Evolutionary conservation across 2,797 vertebrate genomes (phyloP).

Genomic region (Perodicticus potto): DNA sequence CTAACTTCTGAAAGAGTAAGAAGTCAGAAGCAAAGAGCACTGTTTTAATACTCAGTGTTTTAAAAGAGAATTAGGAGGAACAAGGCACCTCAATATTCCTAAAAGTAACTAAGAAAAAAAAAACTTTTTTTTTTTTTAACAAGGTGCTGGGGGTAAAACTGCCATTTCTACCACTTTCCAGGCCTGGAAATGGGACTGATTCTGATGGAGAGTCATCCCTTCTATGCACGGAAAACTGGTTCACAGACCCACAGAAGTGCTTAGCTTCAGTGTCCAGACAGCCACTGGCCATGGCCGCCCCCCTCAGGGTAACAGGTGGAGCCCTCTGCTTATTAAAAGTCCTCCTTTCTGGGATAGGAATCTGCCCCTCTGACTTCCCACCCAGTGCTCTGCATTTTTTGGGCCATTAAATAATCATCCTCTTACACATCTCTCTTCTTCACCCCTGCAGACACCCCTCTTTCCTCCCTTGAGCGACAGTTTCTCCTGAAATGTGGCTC

Average conservation of each 20-base stretch:
- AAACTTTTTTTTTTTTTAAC: not conserved
- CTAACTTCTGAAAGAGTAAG: conserved; percentile 27
- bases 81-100: not conserved
- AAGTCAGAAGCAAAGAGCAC: not conserved
- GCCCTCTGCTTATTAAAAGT: not conserved
- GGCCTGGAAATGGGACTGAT: not conserved
- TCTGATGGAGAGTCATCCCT: not conserved
- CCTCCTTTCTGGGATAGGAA: not conserved
- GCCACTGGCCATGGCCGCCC: not conserved
- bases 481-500: not conserved
- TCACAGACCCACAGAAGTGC: not conserved
- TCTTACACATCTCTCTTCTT: not conserved
- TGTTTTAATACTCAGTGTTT: not conserved
- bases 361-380: not conserved
- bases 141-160: not conserved
- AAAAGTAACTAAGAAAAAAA: not conserved
- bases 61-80: conserved; percentile 7
- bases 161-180: not conserved
- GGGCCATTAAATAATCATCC: not conserved
- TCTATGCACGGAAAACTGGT: not conserved
- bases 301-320: not conserved
- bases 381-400: not conserved
- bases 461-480: not conserved
- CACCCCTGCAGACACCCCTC: not conserved
- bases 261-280: rapidly evolving